Evolutionary conservation across 2,113 vertebrate genomes (phyloP).

Genomic region (Oncorhynchus clarkii): DNA sequence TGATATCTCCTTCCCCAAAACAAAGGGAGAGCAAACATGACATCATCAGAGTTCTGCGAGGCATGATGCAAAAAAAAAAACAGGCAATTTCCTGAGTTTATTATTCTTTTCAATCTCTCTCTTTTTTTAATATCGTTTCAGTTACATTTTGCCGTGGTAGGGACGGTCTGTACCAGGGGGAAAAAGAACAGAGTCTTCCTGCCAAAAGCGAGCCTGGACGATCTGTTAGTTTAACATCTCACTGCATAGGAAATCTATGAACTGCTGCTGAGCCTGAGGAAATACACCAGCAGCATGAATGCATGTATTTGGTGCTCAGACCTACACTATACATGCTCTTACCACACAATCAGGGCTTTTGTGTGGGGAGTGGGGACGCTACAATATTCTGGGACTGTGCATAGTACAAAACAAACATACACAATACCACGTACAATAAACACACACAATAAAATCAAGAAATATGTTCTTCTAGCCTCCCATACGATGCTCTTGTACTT

Average conservation of each 20-base stretch:
- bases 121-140: conserved; percentile 46
- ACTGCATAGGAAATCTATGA: conserved; percentile 10
- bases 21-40: conserved; percentile 49
- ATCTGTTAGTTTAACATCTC: conserved; percentile 21
- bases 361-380: too few relatives aligned
- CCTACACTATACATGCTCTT: neutral
- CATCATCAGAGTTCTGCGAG: conserved; percentile 54
- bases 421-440: too few relatives aligned
- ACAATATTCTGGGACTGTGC: too few relatives aligned
- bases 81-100: conserved; percentile 70
- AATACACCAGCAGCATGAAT: conserved; percentile 24
- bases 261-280: conserved; percentile 4
- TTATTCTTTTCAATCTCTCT: conserved; percentile 61
- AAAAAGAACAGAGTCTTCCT: conserved; percentile 23
- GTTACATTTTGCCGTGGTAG: conserved; percentile 50
- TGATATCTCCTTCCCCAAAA: conserved; percentile 24
- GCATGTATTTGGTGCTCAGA: neutral
- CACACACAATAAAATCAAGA: neutral
- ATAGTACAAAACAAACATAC: neutral
- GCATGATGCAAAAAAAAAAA: conserved; percentile 68
- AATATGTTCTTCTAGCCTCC: neutral
- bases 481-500: conserved; percentile 11
- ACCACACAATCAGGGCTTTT: too few relatives aligned
- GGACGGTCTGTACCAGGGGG: conserved; percentile 32
- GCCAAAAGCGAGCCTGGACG: neutral